These are phyloP conservation scores for Dermochelys coriacea DNA, from an alignment of 2,797 vertebrate species.

Conservation along the genomic window DNA sequence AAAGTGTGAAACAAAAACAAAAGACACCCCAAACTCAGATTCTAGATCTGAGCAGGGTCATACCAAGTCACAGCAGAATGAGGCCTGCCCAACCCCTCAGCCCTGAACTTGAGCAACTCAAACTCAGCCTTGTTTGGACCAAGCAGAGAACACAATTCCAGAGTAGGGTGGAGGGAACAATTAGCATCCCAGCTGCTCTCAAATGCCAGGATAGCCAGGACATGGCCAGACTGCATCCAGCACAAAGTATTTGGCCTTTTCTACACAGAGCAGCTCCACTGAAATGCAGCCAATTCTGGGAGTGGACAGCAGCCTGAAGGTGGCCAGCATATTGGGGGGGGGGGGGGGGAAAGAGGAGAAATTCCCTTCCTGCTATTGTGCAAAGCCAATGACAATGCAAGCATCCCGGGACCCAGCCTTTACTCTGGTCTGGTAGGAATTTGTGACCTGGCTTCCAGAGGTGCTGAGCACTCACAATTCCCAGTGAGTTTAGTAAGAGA, in stretches of 20 bases:
- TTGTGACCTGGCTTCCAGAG: neutral
- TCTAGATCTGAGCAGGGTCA: neutral
- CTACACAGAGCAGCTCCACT: neutral
- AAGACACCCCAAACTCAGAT: neutral
- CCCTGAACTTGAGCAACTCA: neutral
- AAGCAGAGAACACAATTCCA: neutral
- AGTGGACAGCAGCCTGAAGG: neutral
- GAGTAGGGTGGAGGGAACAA: neutral
- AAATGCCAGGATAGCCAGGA: neutral
- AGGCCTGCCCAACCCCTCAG: too few relatives aligned
- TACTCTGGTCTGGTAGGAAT: neutral
- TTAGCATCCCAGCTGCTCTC: neutral
- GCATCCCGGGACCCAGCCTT: neutral
- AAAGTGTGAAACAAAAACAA: slow-evolving; percentile 43
- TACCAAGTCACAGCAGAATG: too few relatives aligned
- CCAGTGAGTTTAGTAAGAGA: too few relatives aligned
- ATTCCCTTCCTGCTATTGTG: too few relatives aligned
- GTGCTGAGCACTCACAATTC: neutral
- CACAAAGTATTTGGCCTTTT: neutral
- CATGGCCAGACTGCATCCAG: neutral
- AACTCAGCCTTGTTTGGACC: rapidly evolving
- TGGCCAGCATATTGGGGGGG: too few relatives aligned
- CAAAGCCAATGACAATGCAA: neutral
- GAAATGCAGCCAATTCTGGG: neutral
- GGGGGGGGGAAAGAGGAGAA: too few relatives aligned